These are phyloP conservation scores for Poecile montanus DNA, from an alignment of 2,797 vertebrate genomes.

Conservation along the genomic window DNA sequence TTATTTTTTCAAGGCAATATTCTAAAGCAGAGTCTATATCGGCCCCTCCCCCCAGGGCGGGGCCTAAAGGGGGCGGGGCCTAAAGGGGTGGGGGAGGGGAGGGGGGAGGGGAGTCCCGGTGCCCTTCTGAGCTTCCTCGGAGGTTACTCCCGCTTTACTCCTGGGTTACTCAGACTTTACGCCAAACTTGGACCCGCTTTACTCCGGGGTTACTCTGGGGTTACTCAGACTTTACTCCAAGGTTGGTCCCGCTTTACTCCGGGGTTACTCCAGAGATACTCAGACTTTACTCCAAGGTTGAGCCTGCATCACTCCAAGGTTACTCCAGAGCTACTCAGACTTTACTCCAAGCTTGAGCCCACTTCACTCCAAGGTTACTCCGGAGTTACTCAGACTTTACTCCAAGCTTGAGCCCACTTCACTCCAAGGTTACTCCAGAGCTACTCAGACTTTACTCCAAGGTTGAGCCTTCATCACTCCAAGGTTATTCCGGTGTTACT, in stretches of 20 bases:
- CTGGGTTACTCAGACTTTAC: neutral
- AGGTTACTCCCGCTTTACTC: neutral
- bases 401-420: too few relatives aligned
- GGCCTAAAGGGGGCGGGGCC: neutral
- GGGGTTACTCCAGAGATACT: too few relatives aligned
- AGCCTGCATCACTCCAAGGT: too few relatives aligned
- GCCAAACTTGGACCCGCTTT: neutral
- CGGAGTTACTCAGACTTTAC: neutral
- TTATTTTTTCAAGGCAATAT: neutral
- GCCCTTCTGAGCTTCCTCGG: neutral
- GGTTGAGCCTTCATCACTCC: too few relatives aligned
- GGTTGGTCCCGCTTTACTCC: too few relatives aligned
- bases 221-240: neutral
- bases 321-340: too few relatives aligned
- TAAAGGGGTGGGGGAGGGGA: neutral
- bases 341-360: too few relatives aligned
- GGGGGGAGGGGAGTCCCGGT: too few relatives aligned
- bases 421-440: too few relatives aligned
- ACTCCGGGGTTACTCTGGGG: neutral
- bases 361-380: neutral
- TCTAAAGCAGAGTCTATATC: neutral
- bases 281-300: too few relatives aligned
- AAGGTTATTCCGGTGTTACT: neutral
- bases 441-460: too few relatives aligned
- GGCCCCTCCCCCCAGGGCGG: neutral